Conservation (phyloP, 2,797 vertebrate genomes). For the Sarcoramphus papa region DNA sequence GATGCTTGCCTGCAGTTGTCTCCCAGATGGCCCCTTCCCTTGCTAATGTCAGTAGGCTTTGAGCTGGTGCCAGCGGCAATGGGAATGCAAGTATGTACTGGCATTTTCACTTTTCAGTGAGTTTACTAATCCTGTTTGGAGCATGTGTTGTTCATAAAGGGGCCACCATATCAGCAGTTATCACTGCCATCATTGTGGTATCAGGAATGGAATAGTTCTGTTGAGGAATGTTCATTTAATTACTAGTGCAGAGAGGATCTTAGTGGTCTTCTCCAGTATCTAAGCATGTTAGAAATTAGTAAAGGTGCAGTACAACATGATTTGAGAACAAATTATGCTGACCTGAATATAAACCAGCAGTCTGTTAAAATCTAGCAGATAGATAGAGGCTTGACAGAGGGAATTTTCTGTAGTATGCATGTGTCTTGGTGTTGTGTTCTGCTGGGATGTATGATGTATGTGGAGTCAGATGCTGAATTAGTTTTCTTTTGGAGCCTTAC, state of each 20-base stretch:
- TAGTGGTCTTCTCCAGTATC: not conserved
- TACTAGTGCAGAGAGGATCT: not conserved
- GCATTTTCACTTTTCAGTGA: constrained; percentile 20
- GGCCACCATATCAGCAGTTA: not conserved
- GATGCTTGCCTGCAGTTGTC: not conserved
- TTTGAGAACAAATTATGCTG: not conserved
- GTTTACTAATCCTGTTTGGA: not conserved
- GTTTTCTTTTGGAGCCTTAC: not conserved
- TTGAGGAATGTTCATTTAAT: not conserved
- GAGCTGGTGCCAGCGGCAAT: not conserved
- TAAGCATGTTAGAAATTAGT: not conserved
- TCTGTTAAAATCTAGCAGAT: not conserved
- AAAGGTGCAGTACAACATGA: not conserved
- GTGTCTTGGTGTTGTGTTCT: not conserved
- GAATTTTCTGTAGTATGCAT: not conserved
- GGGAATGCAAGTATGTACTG: not conserved
- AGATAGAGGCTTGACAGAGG: not conserved
- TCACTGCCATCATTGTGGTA: not conserved
- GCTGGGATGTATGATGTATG: not conserved
- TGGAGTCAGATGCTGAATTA: constrained; percentile 10
- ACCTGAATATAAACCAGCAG: not conserved
- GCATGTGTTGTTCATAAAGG: not conserved
- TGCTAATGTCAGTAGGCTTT: constrained; percentile 19
- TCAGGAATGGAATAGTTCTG: not conserved
- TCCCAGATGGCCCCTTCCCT: not conserved